A percentile compares a stretch with the other conserved stretches of the same genome.
Evolutionary conservation across 2,113 vertebrate species (phyloP).

Genomic region (Solea senegalensis): DNA sequence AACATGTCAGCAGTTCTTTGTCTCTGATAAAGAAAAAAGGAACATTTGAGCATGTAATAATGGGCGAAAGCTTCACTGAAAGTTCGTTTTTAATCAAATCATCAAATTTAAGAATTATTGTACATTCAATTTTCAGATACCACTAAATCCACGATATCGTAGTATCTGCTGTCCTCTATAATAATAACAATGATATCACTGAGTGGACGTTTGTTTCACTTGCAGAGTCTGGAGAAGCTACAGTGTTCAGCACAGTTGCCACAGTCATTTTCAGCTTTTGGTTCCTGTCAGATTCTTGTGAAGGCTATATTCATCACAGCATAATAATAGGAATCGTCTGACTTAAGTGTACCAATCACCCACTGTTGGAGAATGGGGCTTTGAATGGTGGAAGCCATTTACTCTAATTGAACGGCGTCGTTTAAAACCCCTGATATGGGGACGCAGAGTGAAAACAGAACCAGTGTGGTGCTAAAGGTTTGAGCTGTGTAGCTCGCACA

Average conservation of each 20-base stretch:
- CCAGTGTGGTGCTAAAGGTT: constrained; percentile 36
- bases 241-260: constrained; percentile 1
- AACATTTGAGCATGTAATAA: too few species aligned
- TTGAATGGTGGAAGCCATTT: constrained; percentile 39
- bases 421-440: constrained; percentile 42
- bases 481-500: constrained; percentile 5
- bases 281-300: constrained; percentile 27
- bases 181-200: background rate
- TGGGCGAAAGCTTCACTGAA: too few species aligned
- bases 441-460: constrained; percentile 43
- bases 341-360: constrained; percentile 33
- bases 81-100: too few species aligned
- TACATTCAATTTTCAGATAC: background rate
- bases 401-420: constrained; percentile 48
- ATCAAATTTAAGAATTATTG: too few species aligned
- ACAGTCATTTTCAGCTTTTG: constrained; percentile 25
- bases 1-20: background rate
- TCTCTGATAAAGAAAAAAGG: background rate
- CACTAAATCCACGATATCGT: background rate
- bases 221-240: background rate
- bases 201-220: background rate
- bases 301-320: constrained; percentile 25
- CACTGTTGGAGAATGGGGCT: constrained; percentile 9
- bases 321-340: constrained; percentile 32
- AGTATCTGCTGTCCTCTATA: background rate